Conservation (phyloP, 2,888 invertebrate genomes). For the Therioaphis trifolii region DNA sequence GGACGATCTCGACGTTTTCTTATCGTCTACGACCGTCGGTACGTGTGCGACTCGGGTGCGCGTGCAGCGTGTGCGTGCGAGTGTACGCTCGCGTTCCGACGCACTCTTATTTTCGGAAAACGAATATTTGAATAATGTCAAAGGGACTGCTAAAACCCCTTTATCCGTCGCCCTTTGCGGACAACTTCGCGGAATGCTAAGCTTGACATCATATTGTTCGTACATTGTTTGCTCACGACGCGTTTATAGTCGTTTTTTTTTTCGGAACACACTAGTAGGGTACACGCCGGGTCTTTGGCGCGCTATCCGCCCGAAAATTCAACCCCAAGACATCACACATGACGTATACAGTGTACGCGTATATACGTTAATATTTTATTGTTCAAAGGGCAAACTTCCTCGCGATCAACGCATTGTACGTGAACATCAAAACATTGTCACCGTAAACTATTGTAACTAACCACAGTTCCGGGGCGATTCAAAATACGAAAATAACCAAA, state of each 20-base stretch:
- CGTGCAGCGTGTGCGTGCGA: neutral
- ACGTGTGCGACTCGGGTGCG: no score
- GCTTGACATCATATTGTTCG: conserved; percentile 47
- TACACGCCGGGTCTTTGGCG: conserved; percentile 9
- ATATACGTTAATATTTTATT: conserved; percentile 39
- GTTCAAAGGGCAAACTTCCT: conserved; percentile 53
- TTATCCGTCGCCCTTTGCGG: conserved; percentile 41
- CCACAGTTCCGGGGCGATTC: neutral
- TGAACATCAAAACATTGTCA: conserved; percentile 3
- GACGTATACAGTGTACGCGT: no score
- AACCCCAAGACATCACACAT: conserved; percentile 12
- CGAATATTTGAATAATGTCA: conserved; percentile 56
- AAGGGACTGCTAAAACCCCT: conserved; percentile 52
- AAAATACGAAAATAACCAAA: neutral
- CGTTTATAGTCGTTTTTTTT: conserved; percentile 35
- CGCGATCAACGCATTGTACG: conserved; percentile 10
- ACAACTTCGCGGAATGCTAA: conserved; percentile 55
- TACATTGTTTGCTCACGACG: conserved; percentile 48
- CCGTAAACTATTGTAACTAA: conserved; percentile 9
- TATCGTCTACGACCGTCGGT: no score
- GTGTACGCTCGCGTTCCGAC: neutral
- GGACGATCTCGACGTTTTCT: no score
- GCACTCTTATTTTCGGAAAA: conserved; percentile 21
- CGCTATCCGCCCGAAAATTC: conserved; percentile 19
- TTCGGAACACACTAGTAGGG: neutral